Percentiles rank a stretch among this genome's conserved stretches.
Conservation (phyloP, 2,797 vertebrate genomes). For the Allobates femoralis region DNA sequence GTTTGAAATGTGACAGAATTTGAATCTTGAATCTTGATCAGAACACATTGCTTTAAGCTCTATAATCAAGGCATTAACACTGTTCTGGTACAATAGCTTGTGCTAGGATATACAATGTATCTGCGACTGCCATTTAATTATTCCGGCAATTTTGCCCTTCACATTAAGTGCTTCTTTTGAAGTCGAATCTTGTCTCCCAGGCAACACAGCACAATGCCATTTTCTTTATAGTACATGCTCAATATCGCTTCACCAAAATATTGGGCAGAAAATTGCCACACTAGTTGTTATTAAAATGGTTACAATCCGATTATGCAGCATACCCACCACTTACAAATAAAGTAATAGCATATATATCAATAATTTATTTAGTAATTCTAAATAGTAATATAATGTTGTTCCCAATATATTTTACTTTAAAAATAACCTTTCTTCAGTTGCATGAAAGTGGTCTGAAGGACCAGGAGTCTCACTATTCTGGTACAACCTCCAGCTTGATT, state of each 20-base stretch:
- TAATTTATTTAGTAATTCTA: background rate
- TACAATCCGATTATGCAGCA: background rate
- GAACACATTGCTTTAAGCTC: background rate
- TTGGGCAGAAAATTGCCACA: constrained; percentile 24
- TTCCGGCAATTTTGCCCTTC: constrained; percentile 56
- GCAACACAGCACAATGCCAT: constrained; percentile 62
- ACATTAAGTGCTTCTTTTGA: constrained; percentile 53
- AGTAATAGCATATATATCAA: background rate
- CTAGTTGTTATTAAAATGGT: background rate
- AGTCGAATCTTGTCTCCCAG: constrained; percentile 66
- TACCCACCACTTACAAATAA: background rate
- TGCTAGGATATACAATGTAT: constrained; percentile 13
- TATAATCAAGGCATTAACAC: constrained; percentile 1
- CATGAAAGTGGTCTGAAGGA: too few species aligned
- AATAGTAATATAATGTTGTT: background rate
- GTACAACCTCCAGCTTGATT: too few species aligned
- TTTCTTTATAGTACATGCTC: background rate
- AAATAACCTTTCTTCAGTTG: too few species aligned
- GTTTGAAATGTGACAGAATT: too few species aligned
- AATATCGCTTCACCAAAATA: constrained; percentile 35
- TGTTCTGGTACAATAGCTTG: constrained; percentile 3
- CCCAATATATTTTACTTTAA: background rate
- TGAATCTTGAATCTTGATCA: background rate
- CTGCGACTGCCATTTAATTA: constrained; percentile 25
- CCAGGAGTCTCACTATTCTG: too few species aligned